Evolutionary conservation across 2,797 vertebrate genomes (phyloP).

Genomic region (Enteromius mattozi): DNA sequence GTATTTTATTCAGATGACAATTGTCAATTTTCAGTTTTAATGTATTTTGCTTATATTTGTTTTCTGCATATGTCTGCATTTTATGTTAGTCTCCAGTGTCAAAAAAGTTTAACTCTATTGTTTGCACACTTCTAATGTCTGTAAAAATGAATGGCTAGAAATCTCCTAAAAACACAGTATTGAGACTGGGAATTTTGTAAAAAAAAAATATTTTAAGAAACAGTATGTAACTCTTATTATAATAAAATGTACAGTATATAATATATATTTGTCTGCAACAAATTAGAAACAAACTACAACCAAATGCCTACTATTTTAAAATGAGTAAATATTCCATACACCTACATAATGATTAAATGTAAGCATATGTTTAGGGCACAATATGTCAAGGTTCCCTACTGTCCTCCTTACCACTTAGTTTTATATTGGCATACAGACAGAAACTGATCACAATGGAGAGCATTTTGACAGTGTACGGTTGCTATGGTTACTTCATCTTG

Average conservation of each 20-base stretch:
- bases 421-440: background rate
- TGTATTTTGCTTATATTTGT: too few species aligned
- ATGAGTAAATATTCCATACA: background rate
- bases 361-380: background rate
- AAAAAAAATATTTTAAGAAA: background rate
- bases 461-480: conserved; percentile 1
- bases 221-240: background rate
- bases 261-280: background rate
- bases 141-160: background rate
- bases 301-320: background rate
- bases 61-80: background rate
- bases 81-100: background rate
- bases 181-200: background rate
- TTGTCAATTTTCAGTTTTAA: background rate
- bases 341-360: background rate
- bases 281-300: background rate
- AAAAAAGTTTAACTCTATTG: background rate
- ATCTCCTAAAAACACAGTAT: background rate
- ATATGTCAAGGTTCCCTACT: background rate
- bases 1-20: background rate
- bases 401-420: background rate
- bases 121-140: background rate
- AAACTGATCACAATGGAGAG: background rate
- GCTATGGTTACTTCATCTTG: conserved; percentile 6
- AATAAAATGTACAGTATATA: background rate